These are phyloP conservation scores for Chelonia mydas DNA, from an alignment of 2,797 vertebrate genomes.

Conservation along the genomic window DNA sequence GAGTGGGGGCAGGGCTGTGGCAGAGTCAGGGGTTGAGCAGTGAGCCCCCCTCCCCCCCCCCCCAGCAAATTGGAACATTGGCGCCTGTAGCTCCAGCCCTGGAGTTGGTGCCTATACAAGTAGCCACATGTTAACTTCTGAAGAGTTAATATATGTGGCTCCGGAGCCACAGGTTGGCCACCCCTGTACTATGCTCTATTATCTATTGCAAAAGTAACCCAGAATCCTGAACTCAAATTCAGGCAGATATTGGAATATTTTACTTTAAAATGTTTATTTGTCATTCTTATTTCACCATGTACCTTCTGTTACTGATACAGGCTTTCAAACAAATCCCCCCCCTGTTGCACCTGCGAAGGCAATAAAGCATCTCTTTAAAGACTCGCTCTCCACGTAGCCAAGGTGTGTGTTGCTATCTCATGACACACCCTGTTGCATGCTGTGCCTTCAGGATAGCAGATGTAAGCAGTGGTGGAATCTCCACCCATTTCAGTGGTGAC, in stretches of 20 bases:
- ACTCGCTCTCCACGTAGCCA: not conserved
- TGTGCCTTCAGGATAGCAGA: not conserved
- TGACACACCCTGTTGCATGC: not conserved
- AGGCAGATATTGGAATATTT: not conserved
- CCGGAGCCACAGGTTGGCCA: too few species aligned
- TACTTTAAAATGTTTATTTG: not conserved
- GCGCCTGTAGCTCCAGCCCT: too few species aligned
- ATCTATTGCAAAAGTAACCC: not conserved
- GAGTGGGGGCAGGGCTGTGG: too few species aligned
- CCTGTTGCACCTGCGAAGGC: not conserved
- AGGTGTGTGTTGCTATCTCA: not conserved
- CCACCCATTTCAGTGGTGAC: not conserved
- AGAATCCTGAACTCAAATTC: not conserved
- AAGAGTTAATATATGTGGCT: too few species aligned
- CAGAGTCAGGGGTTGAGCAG: too few species aligned
- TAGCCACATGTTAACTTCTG: too few species aligned
- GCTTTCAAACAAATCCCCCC: not conserved
- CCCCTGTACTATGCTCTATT: not conserved
- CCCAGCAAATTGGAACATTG: too few species aligned
- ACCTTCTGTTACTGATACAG: not conserved
- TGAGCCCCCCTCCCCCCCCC: too few species aligned
- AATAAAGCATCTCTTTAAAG: not conserved
- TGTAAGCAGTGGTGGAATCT: not conserved
- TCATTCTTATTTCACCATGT: not conserved
- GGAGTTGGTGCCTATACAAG: too few species aligned